These are phyloP conservation scores for Hyperoplus immaculatus DNA, from an alignment of 2,797 vertebrate genomes.

Conservation along the genomic window DNA sequence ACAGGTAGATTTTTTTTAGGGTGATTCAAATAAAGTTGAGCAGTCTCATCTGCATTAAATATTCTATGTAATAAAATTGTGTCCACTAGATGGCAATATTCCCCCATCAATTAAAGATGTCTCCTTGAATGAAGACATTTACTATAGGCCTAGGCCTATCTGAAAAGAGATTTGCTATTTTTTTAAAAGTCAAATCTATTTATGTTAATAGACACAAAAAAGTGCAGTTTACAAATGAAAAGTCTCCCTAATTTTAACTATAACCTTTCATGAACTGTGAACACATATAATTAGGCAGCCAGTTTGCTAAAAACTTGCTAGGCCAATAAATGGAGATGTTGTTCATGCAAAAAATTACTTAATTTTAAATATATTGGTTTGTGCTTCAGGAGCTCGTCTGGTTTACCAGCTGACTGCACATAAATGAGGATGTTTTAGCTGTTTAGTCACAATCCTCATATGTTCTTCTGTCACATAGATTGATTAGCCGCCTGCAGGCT, in stretches of 20 bases:
- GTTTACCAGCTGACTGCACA: constrained; percentile 9
- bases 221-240: constrained; percentile 19
- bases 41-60: too few relatives aligned
- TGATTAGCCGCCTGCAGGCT: neutral
- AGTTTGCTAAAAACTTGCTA: neutral
- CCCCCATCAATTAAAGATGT: neutral
- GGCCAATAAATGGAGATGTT: neutral
- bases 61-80: neutral
- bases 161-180: neutral
- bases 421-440: constrained; percentile 7
- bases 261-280: neutral
- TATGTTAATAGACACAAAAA: neutral
- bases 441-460: constrained; percentile 12
- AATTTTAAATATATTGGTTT: neutral
- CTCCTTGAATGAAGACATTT: neutral
- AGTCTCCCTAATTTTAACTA: neutral
- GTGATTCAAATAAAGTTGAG: too few relatives aligned
- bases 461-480: constrained; percentile 3
- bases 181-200: constrained; percentile 3
- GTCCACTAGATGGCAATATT: constrained; percentile 62
- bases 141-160: too few relatives aligned
- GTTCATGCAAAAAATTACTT: neutral
- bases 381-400: constrained; percentile 1
- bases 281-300: too few relatives aligned
- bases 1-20: too few relatives aligned